Conservation (phyloP, 2,888 invertebrate species). For the Leptopilina myrica region DNA sequence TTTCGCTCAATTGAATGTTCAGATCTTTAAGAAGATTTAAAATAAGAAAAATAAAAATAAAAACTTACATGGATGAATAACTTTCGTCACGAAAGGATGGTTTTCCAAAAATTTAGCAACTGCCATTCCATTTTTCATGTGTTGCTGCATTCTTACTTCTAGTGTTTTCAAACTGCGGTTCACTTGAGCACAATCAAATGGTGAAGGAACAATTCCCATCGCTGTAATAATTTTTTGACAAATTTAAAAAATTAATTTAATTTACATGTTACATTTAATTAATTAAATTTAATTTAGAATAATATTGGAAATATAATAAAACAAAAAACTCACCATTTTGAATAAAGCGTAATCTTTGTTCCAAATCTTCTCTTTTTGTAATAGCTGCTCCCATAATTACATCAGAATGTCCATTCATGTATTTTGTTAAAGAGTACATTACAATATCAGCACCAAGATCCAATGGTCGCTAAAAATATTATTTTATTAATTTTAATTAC, state of each 20-base stretch:
- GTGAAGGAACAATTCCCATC: conserved; percentile 95
- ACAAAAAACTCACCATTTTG: conserved; percentile 85
- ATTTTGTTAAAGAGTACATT: conserved; percentile 96
- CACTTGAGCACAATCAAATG: conserved; percentile 96
- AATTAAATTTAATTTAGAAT: too few species aligned
- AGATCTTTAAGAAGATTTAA: not conserved
- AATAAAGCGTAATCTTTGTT: conserved; percentile 86
- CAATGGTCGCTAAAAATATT: conserved; percentile 86
- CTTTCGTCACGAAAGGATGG: conserved; percentile 88
- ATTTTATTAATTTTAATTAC: too few species aligned
- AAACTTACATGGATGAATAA: conserved; percentile 87
- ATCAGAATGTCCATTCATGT: conserved; percentile 99
- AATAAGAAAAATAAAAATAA: not conserved
- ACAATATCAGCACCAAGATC: conserved; percentile 94
- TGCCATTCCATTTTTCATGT: conserved; percentile 86
- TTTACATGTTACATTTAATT: too few species aligned
- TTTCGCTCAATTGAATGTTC: too few species aligned
- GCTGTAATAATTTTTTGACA: conserved; percentile 77
- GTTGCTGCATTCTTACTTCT: conserved; percentile 92
- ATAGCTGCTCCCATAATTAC: conserved; percentile 96
- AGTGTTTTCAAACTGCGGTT: conserved; percentile 96
- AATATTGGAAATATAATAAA: not conserved
- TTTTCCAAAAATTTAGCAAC: conserved; percentile 89
- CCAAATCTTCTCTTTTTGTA: conserved; percentile 85
- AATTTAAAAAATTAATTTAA: too few species aligned